Base-by-base conservation (phyloP, 1,140 invertebrate genomes). In the Papilio machaon region DNA sequence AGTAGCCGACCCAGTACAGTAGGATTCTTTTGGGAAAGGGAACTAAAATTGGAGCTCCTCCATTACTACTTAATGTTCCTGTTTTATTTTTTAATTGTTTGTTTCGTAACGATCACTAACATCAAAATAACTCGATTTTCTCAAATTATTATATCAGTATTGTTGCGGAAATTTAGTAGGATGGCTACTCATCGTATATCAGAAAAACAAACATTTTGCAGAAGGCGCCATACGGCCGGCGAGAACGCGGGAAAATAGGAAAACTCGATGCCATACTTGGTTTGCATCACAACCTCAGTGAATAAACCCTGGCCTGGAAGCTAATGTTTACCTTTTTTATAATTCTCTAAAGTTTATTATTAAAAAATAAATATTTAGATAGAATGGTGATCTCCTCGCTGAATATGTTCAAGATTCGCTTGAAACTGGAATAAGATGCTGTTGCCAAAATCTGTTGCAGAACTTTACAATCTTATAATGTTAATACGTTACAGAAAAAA, bases 211-310 rank as follows among this genome's bases (percentile, higher is more conserved):
- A 70, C 49, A 43, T 60, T n/a, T 86, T 85, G 7, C 86, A 93
- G 91, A 82, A 86, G 89, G 84, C 88, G 91, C 38, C 88, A 85
- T 60, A 84, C 84, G 10, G 80, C 87, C 4, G 83, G 86, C 79
- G 85, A 81, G 78, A 82, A 88, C 49, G 85, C 88, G 8, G 89
- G 87, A 38, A 88, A 89, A 67, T 92, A 88, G 80, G 15, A 13
- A 60, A 58, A 58, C 15, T 54, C 54, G 54, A 58, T n/a, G 11
- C 54, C 54, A 58, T 17, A 17, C 15, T 58, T 17, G 10, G 11
- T 2, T 64, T 13, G 54, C 15, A 30, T 30, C 58, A 30, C 67
- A 77, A n/a, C 30, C 35, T 35, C 49, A 35, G 54, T 35, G 38
- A 46, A 38, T 52, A 70, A 35, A 58, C 54, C n/a, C n/a, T 17